phyloP scores from a whole-genome alignment of 2,113 vertebrate species.

The Pandion haliaetus region DNA sequence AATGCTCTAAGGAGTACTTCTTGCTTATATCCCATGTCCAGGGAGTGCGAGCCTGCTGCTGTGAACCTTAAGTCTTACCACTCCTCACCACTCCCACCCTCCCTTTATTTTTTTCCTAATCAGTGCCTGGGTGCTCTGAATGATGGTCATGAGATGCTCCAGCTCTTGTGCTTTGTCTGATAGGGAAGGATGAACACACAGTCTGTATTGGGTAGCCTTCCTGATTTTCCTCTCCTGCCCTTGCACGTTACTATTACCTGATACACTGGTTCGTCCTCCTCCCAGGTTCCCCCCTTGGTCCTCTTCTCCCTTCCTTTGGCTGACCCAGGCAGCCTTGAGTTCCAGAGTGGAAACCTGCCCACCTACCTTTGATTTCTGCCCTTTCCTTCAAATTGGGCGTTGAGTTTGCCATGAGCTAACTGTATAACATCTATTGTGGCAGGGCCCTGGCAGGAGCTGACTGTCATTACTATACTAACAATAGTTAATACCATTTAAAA shows the following conservation, averaged over 20 bases:
- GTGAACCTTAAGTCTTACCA: too few relatives aligned
- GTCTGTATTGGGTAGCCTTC: background rate
- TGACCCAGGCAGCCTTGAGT: too few relatives aligned
- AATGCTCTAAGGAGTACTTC: background rate
- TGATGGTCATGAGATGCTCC: background rate
- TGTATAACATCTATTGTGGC: accelerated
- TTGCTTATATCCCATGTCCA: background rate
- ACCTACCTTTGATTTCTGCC: background rate
- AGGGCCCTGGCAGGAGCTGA: background rate
- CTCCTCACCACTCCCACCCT: too few relatives aligned
- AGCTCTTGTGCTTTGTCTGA: background rate
- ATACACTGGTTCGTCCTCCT: background rate
- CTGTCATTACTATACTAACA: background rate
- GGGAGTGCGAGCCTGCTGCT: background rate
- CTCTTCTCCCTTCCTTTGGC: background rate
- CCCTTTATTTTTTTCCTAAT: background rate
- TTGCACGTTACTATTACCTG: accelerated
- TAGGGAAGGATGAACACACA: accelerated
- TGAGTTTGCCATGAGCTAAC: background rate
- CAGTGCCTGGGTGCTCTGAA: background rate
- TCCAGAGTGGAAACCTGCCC: background rate
- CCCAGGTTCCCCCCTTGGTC: too few relatives aligned
- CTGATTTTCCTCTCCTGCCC: background rate
- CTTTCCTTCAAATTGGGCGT: background rate
- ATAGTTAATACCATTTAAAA: background rate